phyloP scores from a whole-genome alignment of 2,113 vertebrate genomes.

The Morone saxatilis region DNA sequence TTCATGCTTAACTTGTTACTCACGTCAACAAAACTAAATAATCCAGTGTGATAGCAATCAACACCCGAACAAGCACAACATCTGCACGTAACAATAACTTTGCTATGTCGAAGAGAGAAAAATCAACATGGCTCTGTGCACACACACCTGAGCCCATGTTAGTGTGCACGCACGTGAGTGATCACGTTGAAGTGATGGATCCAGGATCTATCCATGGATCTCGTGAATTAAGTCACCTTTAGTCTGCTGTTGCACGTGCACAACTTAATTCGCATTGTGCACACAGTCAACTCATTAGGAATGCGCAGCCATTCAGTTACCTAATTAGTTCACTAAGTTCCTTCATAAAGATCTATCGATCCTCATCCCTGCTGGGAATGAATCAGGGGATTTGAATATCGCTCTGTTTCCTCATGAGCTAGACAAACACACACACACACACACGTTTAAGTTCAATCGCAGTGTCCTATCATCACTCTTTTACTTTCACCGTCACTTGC shows the following conservation, averaged over 20 bases:
- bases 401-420: constrained; percentile 39
- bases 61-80: constrained; percentile 63
- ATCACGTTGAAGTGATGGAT: constrained; percentile 16
- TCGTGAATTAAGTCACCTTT: constrained; percentile 58
- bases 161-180: background rate
- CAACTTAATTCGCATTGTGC: constrained; percentile 56
- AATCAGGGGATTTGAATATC: constrained; percentile 60
- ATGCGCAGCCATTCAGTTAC: constrained; percentile 61
- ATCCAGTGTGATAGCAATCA: constrained; percentile 71
- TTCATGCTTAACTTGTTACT: constrained; percentile 72
- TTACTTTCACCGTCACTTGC: background rate
- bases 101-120: constrained; percentile 43
- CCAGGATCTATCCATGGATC: background rate
- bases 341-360: constrained; percentile 78
- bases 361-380: constrained; percentile 58
- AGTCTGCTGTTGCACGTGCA: constrained; percentile 34
- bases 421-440: constrained; percentile 8
- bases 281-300: constrained; percentile 58
- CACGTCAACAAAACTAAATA: constrained; percentile 69
- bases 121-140: constrained; percentile 22
- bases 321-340: constrained; percentile 76
- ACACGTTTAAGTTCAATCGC: constrained; percentile 5
- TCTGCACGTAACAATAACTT: constrained; percentile 64
- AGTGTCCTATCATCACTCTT: constrained; percentile 10
- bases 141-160: constrained; percentile 56